Percentiles rank a stretch among this genome's conserved stretches.
These are phyloP conservation scores for Leptestheria dahalacensis DNA, from an alignment of 1,140 invertebrate genomes.

Conservation along the genomic window DNA sequence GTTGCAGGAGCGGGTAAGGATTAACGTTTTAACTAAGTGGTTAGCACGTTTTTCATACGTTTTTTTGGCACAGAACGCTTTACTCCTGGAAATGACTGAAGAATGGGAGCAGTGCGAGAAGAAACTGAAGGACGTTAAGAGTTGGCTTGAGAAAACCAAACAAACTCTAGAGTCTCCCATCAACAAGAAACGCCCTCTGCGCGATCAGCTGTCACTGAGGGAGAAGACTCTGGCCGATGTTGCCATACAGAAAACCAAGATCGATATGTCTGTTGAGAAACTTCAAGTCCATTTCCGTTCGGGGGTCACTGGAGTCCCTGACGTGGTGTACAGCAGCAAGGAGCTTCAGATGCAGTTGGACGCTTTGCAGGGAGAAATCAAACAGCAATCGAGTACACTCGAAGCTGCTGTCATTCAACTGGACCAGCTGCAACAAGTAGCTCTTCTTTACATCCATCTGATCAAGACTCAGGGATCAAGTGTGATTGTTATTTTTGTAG, in stretches of 20 bases:
- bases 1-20: slow-evolving; percentile 59
- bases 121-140: slow-evolving; percentile 74
- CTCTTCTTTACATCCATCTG: background rate
- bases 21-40: background rate
- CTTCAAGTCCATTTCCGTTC: slow-evolving; percentile 77
- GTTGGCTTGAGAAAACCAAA: slow-evolving; percentile 74
- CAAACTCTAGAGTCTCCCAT: slow-evolving; percentile 58
- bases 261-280: slow-evolving; percentile 80
- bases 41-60: slow-evolving; percentile 11
- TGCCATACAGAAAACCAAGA: slow-evolving; percentile 77
- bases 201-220: slow-evolving; percentile 64
- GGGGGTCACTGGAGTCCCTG: slow-evolving; percentile 59
- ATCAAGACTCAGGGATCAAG: background rate
- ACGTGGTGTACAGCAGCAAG: slow-evolving; percentile 51
- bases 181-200: slow-evolving; percentile 60
- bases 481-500: slow-evolving; percentile 30
- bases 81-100: slow-evolving; percentile 77
- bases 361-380: slow-evolving; percentile 42
- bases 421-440: slow-evolving; percentile 65
- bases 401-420: slow-evolving; percentile 67
- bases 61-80: slow-evolving; percentile 46
- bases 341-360: slow-evolving; percentile 52
- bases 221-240: slow-evolving; percentile 78
- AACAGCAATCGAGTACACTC: slow-evolving; percentile 50
- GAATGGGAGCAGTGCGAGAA: slow-evolving; percentile 92